Evolutionary conservation across 2,113 vertebrate genomes (phyloP).

Genomic region (Tangachromis dhanisi): DNA sequence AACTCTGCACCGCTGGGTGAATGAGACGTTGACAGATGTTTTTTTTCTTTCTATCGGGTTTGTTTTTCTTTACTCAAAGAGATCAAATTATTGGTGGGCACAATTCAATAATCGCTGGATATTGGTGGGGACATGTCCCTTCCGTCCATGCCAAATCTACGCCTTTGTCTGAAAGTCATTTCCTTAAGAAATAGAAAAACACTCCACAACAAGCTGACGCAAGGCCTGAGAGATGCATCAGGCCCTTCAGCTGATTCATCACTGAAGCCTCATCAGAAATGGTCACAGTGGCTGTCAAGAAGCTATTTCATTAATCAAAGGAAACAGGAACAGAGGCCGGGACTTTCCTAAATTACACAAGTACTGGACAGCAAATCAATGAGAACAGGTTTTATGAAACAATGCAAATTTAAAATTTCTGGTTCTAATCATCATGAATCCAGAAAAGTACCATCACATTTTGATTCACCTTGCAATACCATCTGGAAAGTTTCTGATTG

Average conservation of each 20-base stretch:
- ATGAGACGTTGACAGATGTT: neutral
- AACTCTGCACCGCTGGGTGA: neutral
- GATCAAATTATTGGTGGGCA: neutral
- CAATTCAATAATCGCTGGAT: neutral
- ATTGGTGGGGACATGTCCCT: neutral
- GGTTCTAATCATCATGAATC: neutral
- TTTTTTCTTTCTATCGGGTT: neutral
- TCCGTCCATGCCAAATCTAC: neutral
- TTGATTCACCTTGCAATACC: neutral
- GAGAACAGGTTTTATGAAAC: neutral
- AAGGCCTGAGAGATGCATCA: neutral
- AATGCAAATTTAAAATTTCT: neutral
- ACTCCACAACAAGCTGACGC: neutral
- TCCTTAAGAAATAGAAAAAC: neutral
- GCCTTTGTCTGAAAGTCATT: neutral
- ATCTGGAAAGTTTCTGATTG: neutral
- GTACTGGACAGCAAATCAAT: neutral
- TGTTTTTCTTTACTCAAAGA: neutral
- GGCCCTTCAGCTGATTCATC: neutral
- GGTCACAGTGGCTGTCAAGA: neutral
- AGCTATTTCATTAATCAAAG: neutral
- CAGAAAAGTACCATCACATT: neutral
- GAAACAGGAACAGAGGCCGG: neutral
- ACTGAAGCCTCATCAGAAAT: neutral
- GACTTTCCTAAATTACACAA: neutral